A percentile compares a stretch with the other conserved stretches of the same genome.
Evolutionary conservation across 2,888 invertebrate genomes (phyloP).

Genomic region (Callyntrura guangdongensis): DNA sequence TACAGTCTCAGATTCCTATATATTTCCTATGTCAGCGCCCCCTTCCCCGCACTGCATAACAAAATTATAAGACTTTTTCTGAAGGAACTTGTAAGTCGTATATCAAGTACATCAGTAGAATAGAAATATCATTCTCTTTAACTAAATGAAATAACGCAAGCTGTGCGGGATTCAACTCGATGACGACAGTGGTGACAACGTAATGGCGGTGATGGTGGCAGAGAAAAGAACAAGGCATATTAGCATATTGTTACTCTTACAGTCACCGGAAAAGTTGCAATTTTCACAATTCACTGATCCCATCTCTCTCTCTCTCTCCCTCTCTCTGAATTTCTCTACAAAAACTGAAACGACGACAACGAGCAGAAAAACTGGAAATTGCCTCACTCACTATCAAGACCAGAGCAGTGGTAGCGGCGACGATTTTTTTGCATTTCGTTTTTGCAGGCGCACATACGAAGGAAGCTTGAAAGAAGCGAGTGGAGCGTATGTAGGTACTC

Average conservation of each 20-base stretch:
- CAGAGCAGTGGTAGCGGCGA: background rate
- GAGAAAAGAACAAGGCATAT: background rate
- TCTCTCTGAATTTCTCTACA: too few relatives aligned
- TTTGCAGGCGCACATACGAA: background rate
- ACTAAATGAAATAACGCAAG: slow-evolving; percentile 6
- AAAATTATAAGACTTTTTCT: too few relatives aligned
- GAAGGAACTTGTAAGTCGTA: too few relatives aligned
- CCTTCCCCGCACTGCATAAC: too few relatives aligned
- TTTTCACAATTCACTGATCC: slow-evolving; percentile 54
- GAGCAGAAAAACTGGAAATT: background rate
- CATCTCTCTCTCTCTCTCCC: slow-evolving; percentile 14
- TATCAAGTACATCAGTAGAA: too few relatives aligned
- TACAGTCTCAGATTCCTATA: too few relatives aligned
- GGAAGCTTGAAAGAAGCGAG: background rate
- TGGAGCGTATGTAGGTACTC: background rate
- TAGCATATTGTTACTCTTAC: background rate
- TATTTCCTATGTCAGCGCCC: too few relatives aligned
- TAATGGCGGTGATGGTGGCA: too few relatives aligned
- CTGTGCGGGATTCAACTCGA: background rate
- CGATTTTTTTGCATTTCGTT: slow-evolving; percentile 9
- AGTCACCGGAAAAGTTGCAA: slow-evolving; percentile 49
- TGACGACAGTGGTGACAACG: too few relatives aligned
- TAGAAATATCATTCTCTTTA: background rate
- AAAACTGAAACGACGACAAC: background rate
- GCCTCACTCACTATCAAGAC: background rate